Base-by-base conservation (phyloP, 2,797 vertebrate genomes). In the Manis crassicaudata region DNA sequence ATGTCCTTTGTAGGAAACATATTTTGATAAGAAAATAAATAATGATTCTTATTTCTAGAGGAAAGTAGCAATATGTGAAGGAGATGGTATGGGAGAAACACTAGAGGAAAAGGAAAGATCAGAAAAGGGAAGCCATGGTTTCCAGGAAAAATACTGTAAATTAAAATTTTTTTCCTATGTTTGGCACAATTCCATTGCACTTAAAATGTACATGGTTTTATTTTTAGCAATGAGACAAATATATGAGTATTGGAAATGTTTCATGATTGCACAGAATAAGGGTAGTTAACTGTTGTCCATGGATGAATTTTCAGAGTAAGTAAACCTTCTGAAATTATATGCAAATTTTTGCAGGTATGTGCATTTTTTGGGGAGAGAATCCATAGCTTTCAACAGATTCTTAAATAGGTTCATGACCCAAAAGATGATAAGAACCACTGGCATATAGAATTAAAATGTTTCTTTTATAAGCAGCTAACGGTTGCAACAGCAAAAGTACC, bases 391-490 rank as follows among this genome's bases (percentile, higher is more conserved):
- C 27, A 96, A 94, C 37, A 68, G 63, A 86, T 92, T 96, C 20
- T 85, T 56, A 82, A 93, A 77, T 96, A 95, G 23, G 73, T 95
- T 86, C 62, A 79, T 86, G 54, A 93, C 40, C 40, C 50, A 76
- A 82, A 84, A 91, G 27, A 92, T 84, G 54, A 73, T 82, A 91
- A 94, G 60, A 95, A 94, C 18, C 43, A 90, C 18, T 90, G 40
- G 37, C 35, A 94, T 52, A 72, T 65, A 77, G 40, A 92, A 79
- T 77, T 82, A 87, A 92, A 94, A 90, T 92, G 1, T 77, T 95
- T 95, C 84, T 81, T 86, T 79, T 65, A 54, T 81, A 65, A 81
- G 50, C 37, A 92, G 60, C 25, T 93, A 89, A 96, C 63, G 29
- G 11, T 88, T 92, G n/a, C 81, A 81, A 88, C 7, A 95, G 62